phyloP scores from a whole-genome alignment of 2,888 invertebrate species.

The Lamellibrachia columna region DNA sequence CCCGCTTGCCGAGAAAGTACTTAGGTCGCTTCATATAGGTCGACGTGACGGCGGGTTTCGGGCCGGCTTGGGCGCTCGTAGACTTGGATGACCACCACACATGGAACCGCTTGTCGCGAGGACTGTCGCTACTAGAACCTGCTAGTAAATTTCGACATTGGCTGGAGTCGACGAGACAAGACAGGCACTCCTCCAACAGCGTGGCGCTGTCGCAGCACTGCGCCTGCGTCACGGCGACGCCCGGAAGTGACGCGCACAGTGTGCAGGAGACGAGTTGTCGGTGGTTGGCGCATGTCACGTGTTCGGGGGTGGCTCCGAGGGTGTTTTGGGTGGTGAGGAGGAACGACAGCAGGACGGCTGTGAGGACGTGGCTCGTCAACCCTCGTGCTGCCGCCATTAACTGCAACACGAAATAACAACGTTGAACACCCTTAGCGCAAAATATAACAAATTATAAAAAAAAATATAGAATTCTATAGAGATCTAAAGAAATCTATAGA shows the following conservation, averaged over 20 bases:
- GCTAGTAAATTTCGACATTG: background rate
- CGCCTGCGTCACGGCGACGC: background rate
- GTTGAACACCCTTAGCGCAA: background rate
- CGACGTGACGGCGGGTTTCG: background rate
- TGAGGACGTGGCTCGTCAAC: background rate
- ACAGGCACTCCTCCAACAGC: background rate
- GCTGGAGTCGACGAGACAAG: background rate
- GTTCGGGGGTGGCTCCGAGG: background rate
- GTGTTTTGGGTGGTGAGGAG: background rate
- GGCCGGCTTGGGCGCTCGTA: background rate
- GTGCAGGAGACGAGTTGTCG: conserved; percentile 9
- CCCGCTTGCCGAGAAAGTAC: conserved; percentile 12
- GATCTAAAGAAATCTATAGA: too few relatives aligned
- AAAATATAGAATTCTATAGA: too few relatives aligned
- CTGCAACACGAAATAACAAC: background rate
- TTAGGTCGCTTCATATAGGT: background rate
- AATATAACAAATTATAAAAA: too few relatives aligned
- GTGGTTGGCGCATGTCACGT: background rate
- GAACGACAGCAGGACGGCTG: background rate
- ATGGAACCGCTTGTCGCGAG: background rate
- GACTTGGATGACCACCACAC: background rate
- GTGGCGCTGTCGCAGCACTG: background rate
- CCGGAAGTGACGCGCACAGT: conserved; percentile 11
- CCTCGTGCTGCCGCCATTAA: background rate
- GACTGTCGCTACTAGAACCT: background rate